phyloP scores from a whole-genome alignment of 2,888 invertebrate genomes.

The Yponomeuta sedellus region DNA sequence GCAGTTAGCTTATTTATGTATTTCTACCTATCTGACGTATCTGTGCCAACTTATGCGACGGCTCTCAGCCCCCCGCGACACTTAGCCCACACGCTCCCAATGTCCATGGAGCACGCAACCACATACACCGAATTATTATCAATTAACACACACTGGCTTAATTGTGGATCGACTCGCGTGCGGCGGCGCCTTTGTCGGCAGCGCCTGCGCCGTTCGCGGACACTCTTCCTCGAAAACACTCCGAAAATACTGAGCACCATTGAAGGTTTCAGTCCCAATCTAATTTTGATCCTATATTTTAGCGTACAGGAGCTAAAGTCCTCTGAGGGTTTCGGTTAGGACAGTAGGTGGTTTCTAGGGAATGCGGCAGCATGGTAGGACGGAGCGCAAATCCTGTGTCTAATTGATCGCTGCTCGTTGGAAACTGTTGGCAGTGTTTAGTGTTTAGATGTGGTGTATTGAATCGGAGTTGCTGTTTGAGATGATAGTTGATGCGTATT shows the following conservation, averaged over 20 bases:
- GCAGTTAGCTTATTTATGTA: no score
- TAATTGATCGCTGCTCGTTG: slow-evolving; percentile 26
- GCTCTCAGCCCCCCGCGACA: not conserved
- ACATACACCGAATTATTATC: slow-evolving; percentile 59
- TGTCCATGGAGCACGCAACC: not conserved
- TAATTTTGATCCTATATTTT: slow-evolving; percentile 1
- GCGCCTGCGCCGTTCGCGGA: slow-evolving; percentile 22
- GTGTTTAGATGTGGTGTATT: slow-evolving; percentile 19
- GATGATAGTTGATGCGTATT: not conserved
- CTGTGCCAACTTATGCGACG: not conserved
- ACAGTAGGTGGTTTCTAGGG: slow-evolving; percentile 43
- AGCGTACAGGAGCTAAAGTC: not conserved
- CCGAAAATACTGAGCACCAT: slow-evolving; percentile 70
- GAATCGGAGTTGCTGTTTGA: not conserved
- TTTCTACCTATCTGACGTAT: no score
- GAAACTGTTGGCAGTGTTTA: slow-evolving; percentile 14
- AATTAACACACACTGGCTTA: slow-evolving; percentile 75
- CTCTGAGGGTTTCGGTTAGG: not conserved
- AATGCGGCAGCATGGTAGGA: slow-evolving; percentile 63
- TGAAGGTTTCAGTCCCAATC: slow-evolving; percentile 28
- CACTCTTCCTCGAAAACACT: slow-evolving; percentile 61
- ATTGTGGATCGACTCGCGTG: slow-evolving; percentile 73
- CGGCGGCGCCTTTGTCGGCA: slow-evolving; percentile 71
- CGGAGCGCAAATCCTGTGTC: slow-evolving; percentile 66
- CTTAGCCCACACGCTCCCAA: not conserved